Conservation (phyloP, 2,797 vertebrate genomes). For the Myoxocephalus aenaeus region DNA sequence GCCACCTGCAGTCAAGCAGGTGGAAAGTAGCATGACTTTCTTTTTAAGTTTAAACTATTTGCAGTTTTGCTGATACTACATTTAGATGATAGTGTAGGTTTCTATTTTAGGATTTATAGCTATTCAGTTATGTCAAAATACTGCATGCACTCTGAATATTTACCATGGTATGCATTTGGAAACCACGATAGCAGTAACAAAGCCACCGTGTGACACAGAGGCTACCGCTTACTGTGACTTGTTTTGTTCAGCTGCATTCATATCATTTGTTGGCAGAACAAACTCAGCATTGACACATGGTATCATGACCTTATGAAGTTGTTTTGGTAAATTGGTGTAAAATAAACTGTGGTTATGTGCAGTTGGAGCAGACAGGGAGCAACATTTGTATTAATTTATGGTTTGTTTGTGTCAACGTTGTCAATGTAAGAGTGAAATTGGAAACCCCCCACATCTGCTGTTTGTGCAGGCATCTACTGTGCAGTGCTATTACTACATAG, state of each 20-base stretch:
- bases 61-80: background rate
- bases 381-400: background rate
- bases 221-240: background rate
- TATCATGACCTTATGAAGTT: background rate
- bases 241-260: background rate
- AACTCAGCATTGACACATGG: background rate
- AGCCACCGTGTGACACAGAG: background rate
- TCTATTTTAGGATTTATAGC: background rate
- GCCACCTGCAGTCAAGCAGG: background rate
- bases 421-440: background rate
- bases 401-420: background rate
- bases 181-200: background rate
- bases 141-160: background rate
- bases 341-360: background rate
- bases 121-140: background rate
- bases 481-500: background rate
- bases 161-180: background rate
- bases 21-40: background rate
- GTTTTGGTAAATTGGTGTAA: background rate
- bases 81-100: background rate
- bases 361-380: background rate
- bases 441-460: background rate
- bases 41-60: background rate
- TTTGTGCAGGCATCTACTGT: background rate
- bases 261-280: background rate